Base-by-base conservation (phyloP, 2,888 invertebrate genomes). In the Atherix ibis region DNA sequence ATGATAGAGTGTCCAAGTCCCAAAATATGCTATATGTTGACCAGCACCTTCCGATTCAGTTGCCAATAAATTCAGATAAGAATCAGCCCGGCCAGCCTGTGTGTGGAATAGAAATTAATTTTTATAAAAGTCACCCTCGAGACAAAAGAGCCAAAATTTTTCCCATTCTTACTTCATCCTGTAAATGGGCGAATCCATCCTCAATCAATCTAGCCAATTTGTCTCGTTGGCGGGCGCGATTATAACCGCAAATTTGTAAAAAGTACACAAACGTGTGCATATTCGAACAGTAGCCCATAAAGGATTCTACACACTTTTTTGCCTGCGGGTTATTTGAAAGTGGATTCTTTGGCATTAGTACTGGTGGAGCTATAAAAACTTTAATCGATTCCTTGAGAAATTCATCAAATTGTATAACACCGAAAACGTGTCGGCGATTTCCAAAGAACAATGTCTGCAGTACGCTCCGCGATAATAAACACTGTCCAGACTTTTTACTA, bases 1-100 rank as follows among this genome's bases (percentile, higher is more conserved):
- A 58, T 95, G 91, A 63, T 94, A 92, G 42, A 97, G 67, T 25
- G 94, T 76, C 94, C 95, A 97, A 2, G 92, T 92, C 35, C 84
- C 84, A 54, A 87, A 87, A 57, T 85, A 91, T 1, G 88, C 82
- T 30, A 77, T 61, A 56, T 84, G 82, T 27, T 76, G 73, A 15
- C 78, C 67, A 13, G 73, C 71, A 18, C 72, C 66, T 32, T 80
- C 79, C 35, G 70, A 68, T 38, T 60, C 55, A 52, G 75, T 79
- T 31, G 73, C 60, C 19, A 59, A 34, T 37, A 82, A 61, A 53
- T 82, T 80, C 41, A 87, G 66, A 53, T 73, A 77, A 5, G 82
- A 80, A 59, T 95, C 94, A 14, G 94, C 81, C 43, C 84, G 76
- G 53, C 89, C 89, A 17, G 89, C 89, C 83, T 87, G 39, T 26